Evolutionary conservation across 2,888 invertebrate species (phyloP), one percentile per base, ranked within the genome.

Genomic region (Synergus umbraculus): DNA sequence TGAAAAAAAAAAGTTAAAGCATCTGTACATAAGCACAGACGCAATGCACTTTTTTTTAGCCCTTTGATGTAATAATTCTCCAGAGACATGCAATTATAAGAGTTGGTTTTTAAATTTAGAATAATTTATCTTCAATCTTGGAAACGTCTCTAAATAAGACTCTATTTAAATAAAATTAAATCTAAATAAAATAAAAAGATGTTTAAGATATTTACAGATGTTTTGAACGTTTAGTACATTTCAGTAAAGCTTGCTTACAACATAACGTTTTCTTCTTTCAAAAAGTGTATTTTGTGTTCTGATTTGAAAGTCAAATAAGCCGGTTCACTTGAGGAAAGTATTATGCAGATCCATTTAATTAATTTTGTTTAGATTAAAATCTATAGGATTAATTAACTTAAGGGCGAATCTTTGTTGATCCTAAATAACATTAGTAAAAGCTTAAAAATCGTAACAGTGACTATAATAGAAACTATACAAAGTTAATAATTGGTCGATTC

Each of bases 401-500:
- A 54, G 54, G 54, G n/a, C n/a, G 22, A n/a, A 5, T n/a, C 54
- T 54, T 54, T n/a, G 15, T 18, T 58, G 2, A 58, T 18, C 2
- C 9, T 18, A 18, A 58, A 37, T 37, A 37, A 18, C 18, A 18
- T n/a, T 44, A n/a, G 18, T 9, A 12, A 22, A 22, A 67, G 44
- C 18, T 43, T 43, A 10, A 12, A 18, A 66, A 66, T 3, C 44
- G 22, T 44, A 58, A 15, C 49, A 54, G 29, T 3, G 29, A n/a
- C 15, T 43, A 43, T 66, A 67, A n/a, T 66, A 44, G 67, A 3
- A 67, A 46, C 22, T 13, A 44, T 22, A 29, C 8, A 29, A 29
- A 15, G 69, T 49, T 46, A 44, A 13, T 46, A 44, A 46, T 69
- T 73, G 29, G 54, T 73, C 29, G 49, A 29, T 73, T 54, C 37